Conservation (phyloP, 2,797 vertebrate genomes). For the Leptoclinus maculatus region DNA sequence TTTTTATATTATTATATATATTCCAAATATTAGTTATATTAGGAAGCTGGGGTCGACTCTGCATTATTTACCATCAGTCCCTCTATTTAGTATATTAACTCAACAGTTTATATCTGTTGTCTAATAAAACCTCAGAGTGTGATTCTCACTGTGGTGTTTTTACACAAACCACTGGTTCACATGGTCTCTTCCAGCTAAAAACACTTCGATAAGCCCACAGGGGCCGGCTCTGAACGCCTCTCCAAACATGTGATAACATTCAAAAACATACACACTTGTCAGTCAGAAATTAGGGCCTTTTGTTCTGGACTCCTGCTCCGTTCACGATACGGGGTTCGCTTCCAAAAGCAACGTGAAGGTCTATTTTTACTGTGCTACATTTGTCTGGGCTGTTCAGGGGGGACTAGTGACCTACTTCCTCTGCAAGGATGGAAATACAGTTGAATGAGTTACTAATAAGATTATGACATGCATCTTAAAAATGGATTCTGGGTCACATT, state of each 20-base stretch:
- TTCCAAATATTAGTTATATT: too few species aligned
- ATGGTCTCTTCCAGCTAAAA: not conserved
- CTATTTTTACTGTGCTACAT: constrained; percentile 11
- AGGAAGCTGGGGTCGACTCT: not conserved
- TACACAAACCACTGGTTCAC: not conserved
- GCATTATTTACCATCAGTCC: not conserved
- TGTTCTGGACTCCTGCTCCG: constrained; percentile 16
- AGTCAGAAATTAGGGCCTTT: constrained; percentile 12
- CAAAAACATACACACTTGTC: constrained; percentile 3
- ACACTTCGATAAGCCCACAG: not conserved
- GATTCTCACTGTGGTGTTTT: not conserved
- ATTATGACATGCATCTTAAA: constrained; percentile 52
- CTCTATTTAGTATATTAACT: not conserved
- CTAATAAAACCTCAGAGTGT: not conserved
- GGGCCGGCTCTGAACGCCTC: constrained; percentile 8
- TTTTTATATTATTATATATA: too few species aligned
- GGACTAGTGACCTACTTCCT: constrained; percentile 56
- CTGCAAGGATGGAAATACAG: constrained; percentile 46
- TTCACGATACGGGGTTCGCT: constrained; percentile 2
- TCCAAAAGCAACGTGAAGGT: constrained; percentile 4
- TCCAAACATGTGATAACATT: not conserved
- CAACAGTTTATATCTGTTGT: not conserved
- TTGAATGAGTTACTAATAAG: constrained; percentile 49
- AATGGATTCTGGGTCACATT: constrained; percentile 64
- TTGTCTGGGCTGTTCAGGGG: constrained; percentile 24